phyloP scores from a whole-genome alignment of 2,888 invertebrate genomes.

The Sipha maydis region DNA sequence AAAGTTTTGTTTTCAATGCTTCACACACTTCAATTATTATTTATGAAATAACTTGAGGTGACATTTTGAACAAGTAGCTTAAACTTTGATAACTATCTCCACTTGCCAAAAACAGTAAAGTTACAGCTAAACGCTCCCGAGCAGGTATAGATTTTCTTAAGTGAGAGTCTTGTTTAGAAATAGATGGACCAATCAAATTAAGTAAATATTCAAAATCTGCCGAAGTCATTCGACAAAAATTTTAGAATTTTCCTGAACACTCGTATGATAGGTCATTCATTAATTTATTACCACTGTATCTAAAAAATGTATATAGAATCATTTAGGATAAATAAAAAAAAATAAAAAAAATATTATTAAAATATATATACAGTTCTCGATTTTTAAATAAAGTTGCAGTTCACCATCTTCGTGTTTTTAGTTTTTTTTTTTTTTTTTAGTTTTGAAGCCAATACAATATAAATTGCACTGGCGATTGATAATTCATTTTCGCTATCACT shows the following conservation, averaged over 20 bases:
- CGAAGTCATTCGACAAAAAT: too few relatives aligned
- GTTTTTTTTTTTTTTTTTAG: constrained; percentile 18
- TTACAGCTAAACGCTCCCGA: constrained; percentile 30
- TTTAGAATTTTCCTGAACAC: too few relatives aligned
- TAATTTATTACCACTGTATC: background rate
- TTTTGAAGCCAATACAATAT: constrained; percentile 30
- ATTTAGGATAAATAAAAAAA: too few relatives aligned
- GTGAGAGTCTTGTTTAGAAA: too few relatives aligned
- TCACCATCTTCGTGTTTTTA: too few relatives aligned
- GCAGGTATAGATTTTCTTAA: constrained; percentile 5
- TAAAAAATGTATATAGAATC: constrained; percentile 1
- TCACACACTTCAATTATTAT: constrained; percentile 34
- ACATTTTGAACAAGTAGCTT: constrained; percentile 35
- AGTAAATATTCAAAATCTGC: too few relatives aligned
- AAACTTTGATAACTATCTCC: constrained; percentile 44
- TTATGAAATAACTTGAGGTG: constrained; percentile 29
- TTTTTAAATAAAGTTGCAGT: too few relatives aligned
- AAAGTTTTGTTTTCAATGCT: background rate
- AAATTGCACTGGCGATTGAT: constrained; percentile 12
- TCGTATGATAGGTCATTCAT: too few relatives aligned
- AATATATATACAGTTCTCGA: background rate
- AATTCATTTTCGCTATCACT: constrained; percentile 27
- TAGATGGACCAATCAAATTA: too few relatives aligned
- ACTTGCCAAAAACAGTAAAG: constrained; percentile 38
- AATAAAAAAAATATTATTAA: background rate